Conservation (phyloP, 2,113 vertebrate genomes). For the Plecotus auritus region DNA sequence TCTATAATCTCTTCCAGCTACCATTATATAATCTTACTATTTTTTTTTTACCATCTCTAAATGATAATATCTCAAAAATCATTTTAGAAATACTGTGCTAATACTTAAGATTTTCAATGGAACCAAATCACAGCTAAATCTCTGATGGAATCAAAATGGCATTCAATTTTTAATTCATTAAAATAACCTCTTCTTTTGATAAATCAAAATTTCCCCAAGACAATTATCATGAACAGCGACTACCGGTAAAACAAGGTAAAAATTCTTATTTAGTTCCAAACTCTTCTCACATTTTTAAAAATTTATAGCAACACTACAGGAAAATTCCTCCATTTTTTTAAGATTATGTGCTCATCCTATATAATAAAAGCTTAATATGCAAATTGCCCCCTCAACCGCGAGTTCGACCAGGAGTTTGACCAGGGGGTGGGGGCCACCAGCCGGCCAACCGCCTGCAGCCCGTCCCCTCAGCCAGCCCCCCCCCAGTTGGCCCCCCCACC, state of each 20-base stretch:
- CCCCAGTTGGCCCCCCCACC: too few species aligned
- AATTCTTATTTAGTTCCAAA: slow-evolving; percentile 19
- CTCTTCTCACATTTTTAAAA: background rate
- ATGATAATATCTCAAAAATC: slow-evolving; percentile 27
- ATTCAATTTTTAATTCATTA: background rate
- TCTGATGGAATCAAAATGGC: background rate
- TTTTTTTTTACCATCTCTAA: background rate
- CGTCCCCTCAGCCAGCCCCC: too few species aligned
- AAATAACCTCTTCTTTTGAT: background rate
- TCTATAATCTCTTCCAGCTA: background rate
- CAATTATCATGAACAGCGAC: background rate
- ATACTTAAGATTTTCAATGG: background rate
- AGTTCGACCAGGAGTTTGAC: too few species aligned
- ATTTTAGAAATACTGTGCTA: background rate
- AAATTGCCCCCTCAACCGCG: too few species aligned
- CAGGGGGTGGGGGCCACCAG: too few species aligned
- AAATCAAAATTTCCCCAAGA: background rate
- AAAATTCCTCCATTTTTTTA: slow-evolving; percentile 1
- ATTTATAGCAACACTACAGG: background rate
- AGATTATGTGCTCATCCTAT: too few species aligned
- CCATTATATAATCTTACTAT: background rate
- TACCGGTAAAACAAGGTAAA: background rate
- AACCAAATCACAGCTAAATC: background rate
- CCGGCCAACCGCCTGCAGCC: rapidly evolving
- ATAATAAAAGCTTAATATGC: too few species aligned